Conservation (phyloP, 2,797 vertebrate species). For the Diplodus sargus region DNA sequence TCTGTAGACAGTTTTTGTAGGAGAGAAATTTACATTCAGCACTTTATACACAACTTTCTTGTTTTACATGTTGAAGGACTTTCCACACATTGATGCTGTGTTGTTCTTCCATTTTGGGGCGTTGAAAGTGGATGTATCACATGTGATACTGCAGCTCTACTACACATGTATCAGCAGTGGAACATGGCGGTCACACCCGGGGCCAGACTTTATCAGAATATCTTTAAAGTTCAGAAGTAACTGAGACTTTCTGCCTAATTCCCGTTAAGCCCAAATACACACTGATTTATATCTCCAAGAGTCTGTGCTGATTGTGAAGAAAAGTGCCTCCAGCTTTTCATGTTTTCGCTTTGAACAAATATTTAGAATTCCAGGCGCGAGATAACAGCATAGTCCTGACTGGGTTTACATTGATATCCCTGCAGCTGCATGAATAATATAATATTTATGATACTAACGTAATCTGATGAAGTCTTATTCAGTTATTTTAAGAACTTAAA, state of each 20-base stretch:
- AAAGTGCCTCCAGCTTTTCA: conserved; percentile 4
- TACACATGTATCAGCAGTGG: conserved; percentile 21
- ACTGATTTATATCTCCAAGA: conserved; percentile 20
- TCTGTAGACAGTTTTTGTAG: too few relatives aligned
- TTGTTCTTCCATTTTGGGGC: background rate
- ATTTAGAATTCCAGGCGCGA: conserved; percentile 41
- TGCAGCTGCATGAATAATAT: conserved; percentile 33
- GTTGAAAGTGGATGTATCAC: background rate
- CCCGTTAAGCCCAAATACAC: conserved; percentile 25
- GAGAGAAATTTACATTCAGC: conserved; percentile 29
- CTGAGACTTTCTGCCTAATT: conserved; percentile 8
- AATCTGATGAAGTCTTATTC: background rate
- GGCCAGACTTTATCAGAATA: conserved; percentile 23
- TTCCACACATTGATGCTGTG: background rate
- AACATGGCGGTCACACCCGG: background rate
- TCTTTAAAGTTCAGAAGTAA: conserved; percentile 3
- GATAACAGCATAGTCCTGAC: conserved; percentile 21
- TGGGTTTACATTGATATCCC: conserved; percentile 31
- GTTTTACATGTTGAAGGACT: background rate
- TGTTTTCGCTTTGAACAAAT: conserved; percentile 35
- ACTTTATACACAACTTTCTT: conserved; percentile 30
- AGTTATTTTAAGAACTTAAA: background rate
- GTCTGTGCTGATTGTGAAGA: conserved; percentile 43
- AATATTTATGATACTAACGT: conserved; percentile 4
- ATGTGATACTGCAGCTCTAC: background rate